Base-by-base conservation (phyloP, 1,140 invertebrate species). In the Papilio xuthus region DNA sequence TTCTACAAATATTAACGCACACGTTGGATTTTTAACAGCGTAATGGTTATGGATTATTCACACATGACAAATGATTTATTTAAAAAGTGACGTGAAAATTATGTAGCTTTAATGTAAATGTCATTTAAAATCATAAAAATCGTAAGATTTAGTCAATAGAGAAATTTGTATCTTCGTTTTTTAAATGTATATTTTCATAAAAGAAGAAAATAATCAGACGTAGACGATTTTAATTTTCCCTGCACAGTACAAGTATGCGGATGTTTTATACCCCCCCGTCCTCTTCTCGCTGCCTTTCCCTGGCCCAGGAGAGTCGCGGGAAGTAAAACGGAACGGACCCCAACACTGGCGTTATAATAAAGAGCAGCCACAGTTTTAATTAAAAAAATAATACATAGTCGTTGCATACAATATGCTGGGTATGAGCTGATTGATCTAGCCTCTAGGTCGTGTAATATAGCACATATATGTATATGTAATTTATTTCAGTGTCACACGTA, bases 341-440 rank as follows among this genome's bases (percentile, higher is more conserved):
- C 71, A 56, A 70, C 63, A 77, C 20, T 77, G 74, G 56, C 32
- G 41, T 80, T 77, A 78, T 81, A 73, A 83, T 80, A 80, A 78
- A 80, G 75, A 41, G 32, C 60, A 78, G 73, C 75, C 77, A 76
- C 77, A 70, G 63, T 79, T 84, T 84, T 84, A 83, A 84, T 84
- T 84, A 81, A 84, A 84, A 83, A 82, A 79, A 79, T 76, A 50
- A 50, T n/a, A 50, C 47, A 18, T 50, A 13, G 42, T 13, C 50
- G 50, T 6, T 4, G 1, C 20, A 0, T 56, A 56, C 53, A 23
- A 3, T n/a, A 7, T 53, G 50, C 18, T n/a, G n/a, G 6, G 50
- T n/a, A 53, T 53, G 15, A 50, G 47, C 44, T 15, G 13, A 47
- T 53, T 53, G 50, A 53, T 53, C n/a, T n/a, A n/a, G n/a, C n/a